These are phyloP conservation scores for Ormyrus nitidulus DNA, from an alignment of 2,888 invertebrate species.

Conservation along the genomic window DNA sequence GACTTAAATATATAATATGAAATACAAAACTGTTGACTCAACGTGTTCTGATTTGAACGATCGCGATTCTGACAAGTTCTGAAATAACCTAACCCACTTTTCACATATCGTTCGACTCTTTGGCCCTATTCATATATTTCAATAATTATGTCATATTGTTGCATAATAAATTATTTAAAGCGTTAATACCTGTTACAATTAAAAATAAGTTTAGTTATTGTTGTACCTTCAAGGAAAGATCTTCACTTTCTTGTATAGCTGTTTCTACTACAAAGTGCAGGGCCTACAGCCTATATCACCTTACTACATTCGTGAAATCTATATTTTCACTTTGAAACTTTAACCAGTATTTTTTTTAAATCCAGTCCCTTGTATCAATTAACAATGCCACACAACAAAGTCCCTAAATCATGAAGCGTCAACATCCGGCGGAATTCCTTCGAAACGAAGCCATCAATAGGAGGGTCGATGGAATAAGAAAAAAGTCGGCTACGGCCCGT, in stretches of 20 bases:
- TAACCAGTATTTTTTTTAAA: background rate
- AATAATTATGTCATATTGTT: constrained; percentile 5
- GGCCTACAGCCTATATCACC: too few relatives aligned
- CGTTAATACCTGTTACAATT: too few relatives aligned
- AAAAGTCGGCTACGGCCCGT: constrained; percentile 40
- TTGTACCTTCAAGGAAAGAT: background rate
- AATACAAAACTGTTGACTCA: constrained; percentile 58
- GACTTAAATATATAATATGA: constrained; percentile 14
- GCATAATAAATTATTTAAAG: too few relatives aligned
- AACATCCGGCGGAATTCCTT: constrained; percentile 35
- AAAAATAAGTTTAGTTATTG: too few relatives aligned
- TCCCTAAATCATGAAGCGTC: constrained; percentile 41
- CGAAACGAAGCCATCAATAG: constrained; percentile 62
- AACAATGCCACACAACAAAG: background rate
- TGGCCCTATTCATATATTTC: background rate
- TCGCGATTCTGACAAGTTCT: constrained; percentile 32
- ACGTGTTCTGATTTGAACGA: constrained; percentile 27
- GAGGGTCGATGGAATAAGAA: constrained; percentile 49
- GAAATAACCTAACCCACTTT: constrained; percentile 49
- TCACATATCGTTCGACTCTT: constrained; percentile 21
- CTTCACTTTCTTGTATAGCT: background rate
- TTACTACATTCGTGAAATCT: background rate
- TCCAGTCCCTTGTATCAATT: background rate
- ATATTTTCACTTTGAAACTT: background rate
- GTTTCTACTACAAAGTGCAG: too few relatives aligned